Base-by-base conservation (phyloP, 2,797 vertebrate genomes). In the Microhierax caerulescens region DNA sequence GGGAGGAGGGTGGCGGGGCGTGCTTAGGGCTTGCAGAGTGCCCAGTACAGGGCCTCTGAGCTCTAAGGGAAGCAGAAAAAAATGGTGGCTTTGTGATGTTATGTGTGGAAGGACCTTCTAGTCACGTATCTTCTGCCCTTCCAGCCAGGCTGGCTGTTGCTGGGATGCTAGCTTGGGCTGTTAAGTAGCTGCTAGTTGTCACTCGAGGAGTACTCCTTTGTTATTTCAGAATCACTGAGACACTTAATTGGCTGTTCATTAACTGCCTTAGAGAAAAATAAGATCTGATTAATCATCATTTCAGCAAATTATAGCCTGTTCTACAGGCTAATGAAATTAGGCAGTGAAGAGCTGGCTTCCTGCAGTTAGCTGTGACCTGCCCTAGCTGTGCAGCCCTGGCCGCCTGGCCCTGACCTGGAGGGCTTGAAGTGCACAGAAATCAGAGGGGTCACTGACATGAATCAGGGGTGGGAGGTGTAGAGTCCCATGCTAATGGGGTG, bases 271-370 rank as follows among this genome's bases (percentile, higher is more conserved):
- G 93, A 95, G 86, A 90, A 85, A 94, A 93, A 85, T 75, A 36
- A 85, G 85, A 64, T 95, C 59, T 65, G 85, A 93, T 96, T 95
- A 94, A 93, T 95, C 34, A 37, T 91, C 19, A 50, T 91, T 92
- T 96, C 89, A 90, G 57, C 87, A 90, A 74, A 90, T 94, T 57
- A 37, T 7, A 82, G 81, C 25, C 34, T 50, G 32, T 87, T 91
- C 47, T 63, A 12, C 67, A 14, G 72, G 28, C 88, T 85, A 30
- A 57, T 77, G 60, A 47, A 80, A 43, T 23, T 0, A 45, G 48
- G 50, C 20, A 18, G 51, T 0, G 56, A 59, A 11, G 91, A 63
- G 60, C 67, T 84, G 89, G 48, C 45, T 72, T 10, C 45, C 50
- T 53, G 41, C 32, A 13, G 77, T 0, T 11, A 9, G 25, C 51